Conservation (phyloP, 2,888 invertebrate species). For the Ptychoptera albimana region DNA sequence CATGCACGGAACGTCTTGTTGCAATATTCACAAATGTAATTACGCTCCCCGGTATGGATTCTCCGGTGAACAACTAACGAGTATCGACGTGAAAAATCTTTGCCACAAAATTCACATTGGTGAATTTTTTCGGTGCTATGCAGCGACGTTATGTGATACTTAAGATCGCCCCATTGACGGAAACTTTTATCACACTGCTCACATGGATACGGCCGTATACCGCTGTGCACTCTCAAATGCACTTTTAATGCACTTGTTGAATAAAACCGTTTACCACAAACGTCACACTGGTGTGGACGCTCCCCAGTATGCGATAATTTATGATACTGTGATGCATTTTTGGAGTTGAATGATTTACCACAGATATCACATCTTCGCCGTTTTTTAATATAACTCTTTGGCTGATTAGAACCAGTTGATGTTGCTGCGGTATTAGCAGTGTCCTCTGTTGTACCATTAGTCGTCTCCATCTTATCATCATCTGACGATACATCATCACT, state of each 20-base stretch:
- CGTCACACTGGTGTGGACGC: conserved; percentile 59
- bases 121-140: conserved; percentile 69
- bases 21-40: conserved; percentile 75
- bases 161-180: conserved; percentile 77
- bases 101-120: conserved; percentile 79
- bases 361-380: conserved; percentile 33
- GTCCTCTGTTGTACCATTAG: neutral
- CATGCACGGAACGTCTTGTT: conserved; percentile 71
- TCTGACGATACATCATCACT: neutral
- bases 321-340: conserved; percentile 74
- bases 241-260: conserved; percentile 69
- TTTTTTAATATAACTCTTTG: conserved; percentile 6
- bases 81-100: conserved; percentile 73
- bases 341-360: conserved; percentile 56
- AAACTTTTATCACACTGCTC: conserved; percentile 59
- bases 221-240: conserved; percentile 66
- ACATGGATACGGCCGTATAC: conserved; percentile 73
- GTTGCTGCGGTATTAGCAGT: neutral
- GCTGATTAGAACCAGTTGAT: neutral
- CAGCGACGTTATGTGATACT: conserved; percentile 69
- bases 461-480: conserved; percentile 1
- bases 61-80: conserved; percentile 70
- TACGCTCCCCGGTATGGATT: conserved; percentile 74
- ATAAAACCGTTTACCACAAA: conserved; percentile 71
- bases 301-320: conserved; percentile 62